Evolutionary conservation across 2,797 vertebrate genomes (phyloP).

Genomic region (Danio aesculapii): DNA sequence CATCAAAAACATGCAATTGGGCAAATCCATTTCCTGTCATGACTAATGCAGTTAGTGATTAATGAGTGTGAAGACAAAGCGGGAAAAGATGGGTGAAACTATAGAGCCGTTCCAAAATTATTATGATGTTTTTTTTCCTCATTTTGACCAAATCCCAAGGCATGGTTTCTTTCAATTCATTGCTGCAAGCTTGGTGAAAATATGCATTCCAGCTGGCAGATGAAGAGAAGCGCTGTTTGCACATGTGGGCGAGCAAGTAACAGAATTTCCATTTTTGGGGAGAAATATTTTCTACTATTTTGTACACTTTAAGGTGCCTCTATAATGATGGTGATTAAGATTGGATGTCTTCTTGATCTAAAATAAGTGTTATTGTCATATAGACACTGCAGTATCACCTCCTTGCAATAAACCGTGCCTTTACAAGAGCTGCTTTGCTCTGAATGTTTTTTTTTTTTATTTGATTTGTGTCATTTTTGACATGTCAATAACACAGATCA

Average conservation of each 20-base stretch:
- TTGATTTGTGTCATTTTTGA: too few relatives aligned
- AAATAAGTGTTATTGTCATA: too few relatives aligned
- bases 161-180: background rate
- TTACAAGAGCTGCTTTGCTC: too few relatives aligned
- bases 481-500: too few relatives aligned
- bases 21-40: constrained; percentile 68
- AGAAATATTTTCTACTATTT: too few relatives aligned
- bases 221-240: background rate
- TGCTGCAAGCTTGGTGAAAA: background rate
- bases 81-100: constrained; percentile 15
- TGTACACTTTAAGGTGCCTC: too few relatives aligned
- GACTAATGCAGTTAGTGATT: constrained; percentile 69
- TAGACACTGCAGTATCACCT: too few relatives aligned
- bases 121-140: background rate
- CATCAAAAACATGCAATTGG: constrained; percentile 60
- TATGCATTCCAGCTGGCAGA: background rate
- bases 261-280: too few relatives aligned
- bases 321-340: too few relatives aligned
- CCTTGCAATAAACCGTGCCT: too few relatives aligned
- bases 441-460: too few relatives aligned
- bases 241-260: background rate
- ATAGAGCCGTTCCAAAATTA: background rate
- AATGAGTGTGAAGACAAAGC: constrained; percentile 59
- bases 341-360: too few relatives aligned
- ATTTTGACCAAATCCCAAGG: background rate